Evolutionary conservation across 1,140 invertebrate species (phyloP).

Genomic region (Episyrphus balteatus): DNA sequence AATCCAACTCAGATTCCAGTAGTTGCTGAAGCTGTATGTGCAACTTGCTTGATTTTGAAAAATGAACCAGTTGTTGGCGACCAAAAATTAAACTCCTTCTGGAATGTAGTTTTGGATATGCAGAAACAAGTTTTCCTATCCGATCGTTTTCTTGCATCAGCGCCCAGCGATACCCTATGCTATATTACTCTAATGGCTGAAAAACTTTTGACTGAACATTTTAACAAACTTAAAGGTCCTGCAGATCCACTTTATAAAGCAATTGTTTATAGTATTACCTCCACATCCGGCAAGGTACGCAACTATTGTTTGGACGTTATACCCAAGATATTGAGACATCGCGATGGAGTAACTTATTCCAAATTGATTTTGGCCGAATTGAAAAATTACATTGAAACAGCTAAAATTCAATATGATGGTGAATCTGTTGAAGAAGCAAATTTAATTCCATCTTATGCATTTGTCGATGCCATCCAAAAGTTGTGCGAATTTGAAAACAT

Average conservation of each 20-base stretch:
- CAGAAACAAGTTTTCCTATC: conserved; percentile 71
- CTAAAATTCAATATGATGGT: conserved; percentile 41
- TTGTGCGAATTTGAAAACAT: conserved; percentile 34
- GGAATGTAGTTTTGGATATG: conserved; percentile 56
- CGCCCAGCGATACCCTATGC: conserved; percentile 55
- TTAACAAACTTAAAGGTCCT: conserved; percentile 45
- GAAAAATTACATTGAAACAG: conserved; percentile 42
- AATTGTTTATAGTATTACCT: conserved; percentile 50
- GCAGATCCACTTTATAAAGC: conserved; percentile 47
- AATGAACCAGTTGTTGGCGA: conserved; percentile 35
- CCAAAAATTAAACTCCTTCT: conserved; percentile 42
- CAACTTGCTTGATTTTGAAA: conserved; percentile 61
- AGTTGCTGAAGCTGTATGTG: conserved; percentile 69
- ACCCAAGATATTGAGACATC: conserved; percentile 25
- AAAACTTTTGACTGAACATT: conserved; percentile 49
- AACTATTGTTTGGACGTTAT: conserved; percentile 31
- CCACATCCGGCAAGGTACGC: conserved; percentile 31
- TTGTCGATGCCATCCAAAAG: conserved; percentile 21
- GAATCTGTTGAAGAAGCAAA: conserved; percentile 35
- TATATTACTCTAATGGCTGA: conserved; percentile 53
- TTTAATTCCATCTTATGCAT: conserved; percentile 27
- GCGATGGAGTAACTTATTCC: conserved; percentile 36
- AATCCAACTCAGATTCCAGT: conserved; percentile 47
- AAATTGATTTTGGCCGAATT: conserved; percentile 49
- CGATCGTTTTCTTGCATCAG: conserved; percentile 65